phyloP scores from a whole-genome alignment of 2,888 invertebrate species.

The Agrochola circellaris region DNA sequence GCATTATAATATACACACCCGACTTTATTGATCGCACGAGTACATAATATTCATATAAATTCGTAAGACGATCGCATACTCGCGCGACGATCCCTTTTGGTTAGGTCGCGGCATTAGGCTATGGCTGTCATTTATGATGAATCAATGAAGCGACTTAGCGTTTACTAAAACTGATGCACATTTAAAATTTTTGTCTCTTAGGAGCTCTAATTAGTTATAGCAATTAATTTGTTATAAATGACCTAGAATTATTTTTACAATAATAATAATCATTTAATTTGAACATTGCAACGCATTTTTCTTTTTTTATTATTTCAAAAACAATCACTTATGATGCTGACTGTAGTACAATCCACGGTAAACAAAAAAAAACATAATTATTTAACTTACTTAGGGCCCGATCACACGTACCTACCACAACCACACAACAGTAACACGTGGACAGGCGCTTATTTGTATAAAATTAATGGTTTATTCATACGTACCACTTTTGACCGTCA shows the following conservation, averaged over 20 bases:
- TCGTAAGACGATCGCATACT: too few relatives aligned
- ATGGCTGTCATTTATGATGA: not conserved
- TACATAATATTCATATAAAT: too few relatives aligned
- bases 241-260: not conserved
- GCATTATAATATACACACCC: too few relatives aligned
- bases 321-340: conserved; percentile 4
- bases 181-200: not conserved
- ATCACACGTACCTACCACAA: not conserved
- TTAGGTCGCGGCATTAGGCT: too few relatives aligned
- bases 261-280: not conserved
- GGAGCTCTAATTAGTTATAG: not conserved
- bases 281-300: not conserved
- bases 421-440: not conserved
- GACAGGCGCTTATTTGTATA: not conserved
- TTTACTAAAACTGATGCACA: not conserved
- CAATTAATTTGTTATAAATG: not conserved
- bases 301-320: not conserved
- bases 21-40: too few relatives aligned
- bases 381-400: not conserved
- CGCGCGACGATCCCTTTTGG: too few relatives aligned
- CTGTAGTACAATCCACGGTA: not conserved
- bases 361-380: not conserved
- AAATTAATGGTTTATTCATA: not conserved
- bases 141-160: not conserved
- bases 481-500: not conserved